Conservation (phyloP, 2,888 invertebrate species). For the Pollenia amentaria region DNA sequence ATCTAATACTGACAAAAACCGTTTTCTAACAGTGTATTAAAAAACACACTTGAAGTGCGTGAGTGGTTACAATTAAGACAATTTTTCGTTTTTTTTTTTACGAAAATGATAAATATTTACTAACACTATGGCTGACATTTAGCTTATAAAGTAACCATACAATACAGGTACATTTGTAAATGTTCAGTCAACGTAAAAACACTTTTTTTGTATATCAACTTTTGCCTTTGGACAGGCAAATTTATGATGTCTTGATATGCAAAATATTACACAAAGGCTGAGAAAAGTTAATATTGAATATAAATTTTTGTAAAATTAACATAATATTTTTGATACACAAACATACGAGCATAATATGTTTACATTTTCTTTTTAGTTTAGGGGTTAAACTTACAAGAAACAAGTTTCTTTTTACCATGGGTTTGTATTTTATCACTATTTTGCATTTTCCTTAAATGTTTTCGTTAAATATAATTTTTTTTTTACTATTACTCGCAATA, state of each 20-base stretch:
- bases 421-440: conserved; percentile 27
- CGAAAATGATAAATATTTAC: conserved; percentile 53
- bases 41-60: conserved; percentile 51
- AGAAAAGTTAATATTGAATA: conserved; percentile 8
- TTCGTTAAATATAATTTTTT: conserved; percentile 21
- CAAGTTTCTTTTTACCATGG: conserved; percentile 19
- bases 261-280: conserved; percentile 29
- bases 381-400: conserved; percentile 8
- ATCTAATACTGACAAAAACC: neutral
- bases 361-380: neutral
- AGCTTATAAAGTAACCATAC: conserved; percentile 12
- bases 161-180: conserved; percentile 23
- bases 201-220: neutral
- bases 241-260: conserved; percentile 49
- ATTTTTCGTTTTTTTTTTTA: conserved; percentile 19
- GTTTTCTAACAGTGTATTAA: conserved; percentile 35
- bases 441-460: conserved; percentile 20
- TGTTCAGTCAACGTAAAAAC: conserved; percentile 4
- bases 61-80: conserved; percentile 54
- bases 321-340: conserved; percentile 1
- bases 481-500: conserved; percentile 52
- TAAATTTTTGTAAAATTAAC: conserved; percentile 24
- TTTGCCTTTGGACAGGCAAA: conserved; percentile 8
- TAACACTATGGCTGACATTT: conserved; percentile 54
- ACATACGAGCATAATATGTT: neutral